Base-by-base conservation (phyloP, 2,888 invertebrate genomes). In the Synanthedon formicaeformis region DNA sequence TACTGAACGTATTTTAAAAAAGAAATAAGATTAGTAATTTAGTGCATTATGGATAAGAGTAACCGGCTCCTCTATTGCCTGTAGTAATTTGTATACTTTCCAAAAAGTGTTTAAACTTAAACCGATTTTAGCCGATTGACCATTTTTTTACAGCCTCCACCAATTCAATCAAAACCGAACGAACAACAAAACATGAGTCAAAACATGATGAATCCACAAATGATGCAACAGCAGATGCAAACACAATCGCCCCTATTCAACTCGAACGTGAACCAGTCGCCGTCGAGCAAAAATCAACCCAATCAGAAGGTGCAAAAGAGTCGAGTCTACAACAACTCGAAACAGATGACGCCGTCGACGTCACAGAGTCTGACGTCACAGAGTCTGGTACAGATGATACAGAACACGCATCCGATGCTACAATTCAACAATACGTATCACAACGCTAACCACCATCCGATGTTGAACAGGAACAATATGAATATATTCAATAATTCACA, bases 401-500 rank as follows among this genome's bases (percentile, higher is more conserved):
- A 88, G 60, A 83, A 79, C 50, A 85, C 87, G 0, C 88, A 88
- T 59, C 88, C 87, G 0, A 85, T 87, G 80, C 50, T 87, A 52
- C 80, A 84, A 27, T 73, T 71, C 11, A 77, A 76, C 27, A 81
- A 75, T 54, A 80, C 81, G 53, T 81, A 69, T 48, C 82, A 85
- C 14, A 88, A 87, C n/a, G 84, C 82, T 0, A 82, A 67, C 6
- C 85, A 87, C 53, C 85, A 88, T 50, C 83, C 86, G 0, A 78
- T 87, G 74, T 57, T 87, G 52, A 73, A 67, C 12, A 57, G 69
- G 41, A 71, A 65, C 52, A 54, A 52, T 12, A 58, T 72, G 3
- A 54, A 52, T 12, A 59, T 73, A 2, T 76, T 70, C 34, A 64
- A 62, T 1, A 77, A 73, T 52, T 71, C 45, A 13, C 45, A 45